These are phyloP conservation scores for Rachycentron canadum DNA, from an alignment of 2,797 vertebrate genomes.

Conservation along the genomic window DNA sequence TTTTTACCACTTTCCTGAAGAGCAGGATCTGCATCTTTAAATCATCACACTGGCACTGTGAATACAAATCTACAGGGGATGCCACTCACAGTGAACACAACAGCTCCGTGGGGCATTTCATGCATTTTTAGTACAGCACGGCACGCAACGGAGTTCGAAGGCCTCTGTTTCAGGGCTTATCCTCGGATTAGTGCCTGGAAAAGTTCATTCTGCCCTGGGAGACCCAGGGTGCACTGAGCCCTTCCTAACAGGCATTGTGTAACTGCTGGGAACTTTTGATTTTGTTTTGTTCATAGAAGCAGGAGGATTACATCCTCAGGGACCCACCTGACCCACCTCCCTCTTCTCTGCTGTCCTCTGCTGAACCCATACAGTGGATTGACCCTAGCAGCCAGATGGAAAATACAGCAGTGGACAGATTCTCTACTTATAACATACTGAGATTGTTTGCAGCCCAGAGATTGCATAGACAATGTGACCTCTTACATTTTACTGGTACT, in stretches of 20 bases:
- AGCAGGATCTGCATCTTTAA: constrained; percentile 11
- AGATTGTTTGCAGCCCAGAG: constrained; percentile 1
- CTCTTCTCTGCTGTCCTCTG: constrained; percentile 49
- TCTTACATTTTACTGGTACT: constrained; percentile 23
- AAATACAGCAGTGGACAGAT: constrained; percentile 34
- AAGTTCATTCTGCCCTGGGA: constrained; percentile 77
- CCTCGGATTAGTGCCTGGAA: constrained; percentile 81
- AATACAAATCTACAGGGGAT: constrained; percentile 12
- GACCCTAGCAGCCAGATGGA: constrained; percentile 56
- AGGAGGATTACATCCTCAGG: constrained; percentile 72
- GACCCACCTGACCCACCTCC: constrained; percentile 70
- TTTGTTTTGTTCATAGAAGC: constrained; percentile 69
- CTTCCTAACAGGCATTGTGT: constrained; percentile 75
- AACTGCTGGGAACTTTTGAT: constrained; percentile 76
- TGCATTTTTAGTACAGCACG: constrained; percentile 48
- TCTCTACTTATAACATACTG: neutral
- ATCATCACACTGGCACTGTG: neutral
- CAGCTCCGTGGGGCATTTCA: constrained; percentile 41
- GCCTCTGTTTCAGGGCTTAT: constrained; percentile 72
- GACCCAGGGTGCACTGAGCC: constrained; percentile 63
- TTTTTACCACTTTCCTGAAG: neutral
- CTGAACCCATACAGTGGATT: constrained; percentile 54
- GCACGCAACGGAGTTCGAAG: constrained; percentile 59
- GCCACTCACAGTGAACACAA: constrained; percentile 16
- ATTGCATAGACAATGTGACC: constrained; percentile 24